phyloP scores from a whole-genome alignment of 2,113 vertebrate species.

The Cavia porcellus region DNA sequence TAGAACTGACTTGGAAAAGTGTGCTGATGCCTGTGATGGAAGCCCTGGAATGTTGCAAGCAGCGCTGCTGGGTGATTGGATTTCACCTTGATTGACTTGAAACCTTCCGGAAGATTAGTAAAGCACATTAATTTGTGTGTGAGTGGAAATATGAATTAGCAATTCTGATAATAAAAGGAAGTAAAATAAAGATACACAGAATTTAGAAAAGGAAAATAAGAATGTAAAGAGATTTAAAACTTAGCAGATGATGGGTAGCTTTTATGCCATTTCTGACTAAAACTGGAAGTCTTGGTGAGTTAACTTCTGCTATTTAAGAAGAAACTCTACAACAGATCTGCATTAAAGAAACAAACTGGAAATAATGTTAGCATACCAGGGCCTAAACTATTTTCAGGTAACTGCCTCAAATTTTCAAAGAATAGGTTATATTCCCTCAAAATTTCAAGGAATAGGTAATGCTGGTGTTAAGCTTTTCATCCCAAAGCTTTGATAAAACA shows the following conservation, averaged over 20 bases:
- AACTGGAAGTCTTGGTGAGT: conserved; percentile 24
- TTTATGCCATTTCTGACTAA: neutral
- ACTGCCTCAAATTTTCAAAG: neutral
- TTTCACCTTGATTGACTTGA: neutral
- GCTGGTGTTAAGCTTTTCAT: neutral
- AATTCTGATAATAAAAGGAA: conserved; percentile 45
- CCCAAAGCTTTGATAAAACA: conserved; percentile 7
- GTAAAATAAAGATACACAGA: conserved; percentile 42
- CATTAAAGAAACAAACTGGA: neutral
- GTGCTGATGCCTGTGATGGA: neutral
- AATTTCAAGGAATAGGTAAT: neutral
- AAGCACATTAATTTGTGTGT: neutral
- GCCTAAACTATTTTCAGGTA: neutral
- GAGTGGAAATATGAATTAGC: neutral
- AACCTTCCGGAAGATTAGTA: neutral
- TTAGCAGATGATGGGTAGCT: neutral
- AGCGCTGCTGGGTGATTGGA: neutral
- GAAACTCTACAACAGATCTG: neutral
- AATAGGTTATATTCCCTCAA: neutral
- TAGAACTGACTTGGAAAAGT: neutral
- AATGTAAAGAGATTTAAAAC: conserved; percentile 23
- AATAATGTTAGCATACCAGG: neutral
- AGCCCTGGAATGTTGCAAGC: neutral
- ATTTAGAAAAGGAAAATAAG: conserved; percentile 25
- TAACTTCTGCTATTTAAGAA: neutral